phyloP scores from a whole-genome alignment of 2,113 vertebrate genomes.

The Oxyruncus cristatus region DNA sequence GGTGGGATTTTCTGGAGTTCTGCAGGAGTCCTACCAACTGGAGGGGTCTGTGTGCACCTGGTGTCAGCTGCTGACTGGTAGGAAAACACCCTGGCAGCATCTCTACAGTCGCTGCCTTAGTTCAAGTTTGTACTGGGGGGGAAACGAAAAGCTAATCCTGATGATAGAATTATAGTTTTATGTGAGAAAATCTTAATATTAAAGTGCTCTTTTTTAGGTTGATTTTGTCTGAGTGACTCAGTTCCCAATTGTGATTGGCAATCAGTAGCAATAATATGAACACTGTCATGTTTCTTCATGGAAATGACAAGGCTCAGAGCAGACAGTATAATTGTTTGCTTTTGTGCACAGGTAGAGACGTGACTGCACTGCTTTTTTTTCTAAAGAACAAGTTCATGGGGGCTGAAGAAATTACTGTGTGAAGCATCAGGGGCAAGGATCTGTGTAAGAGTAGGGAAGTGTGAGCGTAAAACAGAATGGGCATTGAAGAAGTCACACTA shows the following conservation, averaged over 20 bases:
- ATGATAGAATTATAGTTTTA: neutral
- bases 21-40: neutral
- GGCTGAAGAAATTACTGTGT: neutral
- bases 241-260: constrained; percentile 35
- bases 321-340: constrained; percentile 55
- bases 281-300: constrained; percentile 52
- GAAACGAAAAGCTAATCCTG: neutral
- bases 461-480: neutral
- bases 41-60: neutral
- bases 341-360: constrained; percentile 23
- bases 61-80: neutral
- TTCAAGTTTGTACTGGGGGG: neutral
- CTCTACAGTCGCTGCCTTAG: neutral
- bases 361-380: neutral
- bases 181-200: constrained; percentile 23
- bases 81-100: neutral
- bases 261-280: constrained; percentile 44
- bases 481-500: neutral
- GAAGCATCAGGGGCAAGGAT: neutral
- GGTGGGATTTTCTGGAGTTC: neutral
- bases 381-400: neutral
- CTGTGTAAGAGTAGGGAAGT: neutral
- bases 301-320: constrained; percentile 18
- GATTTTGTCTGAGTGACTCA: constrained; percentile 49
- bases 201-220: constrained; percentile 33